These are phyloP conservation scores for Sardinella longiceps DNA, from an alignment of 2,797 vertebrate genomes.

Conservation along the genomic window DNA sequence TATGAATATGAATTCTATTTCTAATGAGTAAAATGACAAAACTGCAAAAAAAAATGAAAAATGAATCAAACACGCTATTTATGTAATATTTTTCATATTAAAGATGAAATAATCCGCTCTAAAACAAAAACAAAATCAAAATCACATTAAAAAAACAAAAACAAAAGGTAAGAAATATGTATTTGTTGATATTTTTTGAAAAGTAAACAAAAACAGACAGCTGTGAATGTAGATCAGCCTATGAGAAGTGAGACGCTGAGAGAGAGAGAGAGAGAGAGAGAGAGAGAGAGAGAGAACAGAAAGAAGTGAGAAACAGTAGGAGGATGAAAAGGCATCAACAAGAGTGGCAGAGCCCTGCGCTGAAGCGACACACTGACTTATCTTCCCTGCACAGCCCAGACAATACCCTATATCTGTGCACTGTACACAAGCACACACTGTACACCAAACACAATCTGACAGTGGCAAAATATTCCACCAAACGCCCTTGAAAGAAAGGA, in stretches of 20 bases:
- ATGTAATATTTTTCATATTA: neutral
- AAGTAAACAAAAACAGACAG: neutral
- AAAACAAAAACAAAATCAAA: neutral
- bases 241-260: neutral
- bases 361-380: constrained; percentile 5
- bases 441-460: constrained; percentile 17
- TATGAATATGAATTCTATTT: too few species aligned
- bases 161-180: neutral
- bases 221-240: neutral
- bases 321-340: neutral
- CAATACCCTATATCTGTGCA: constrained; percentile 18
- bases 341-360: neutral
- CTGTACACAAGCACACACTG: constrained; percentile 19
- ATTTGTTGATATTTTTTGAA: neutral
- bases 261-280: too few species aligned
- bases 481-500: constrained; percentile 21
- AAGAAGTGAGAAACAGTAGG: neutral
- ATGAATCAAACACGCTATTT: too few species aligned
- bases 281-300: too few species aligned
- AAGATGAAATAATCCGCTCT: too few species aligned
- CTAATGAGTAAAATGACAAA: too few species aligned
- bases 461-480: neutral
- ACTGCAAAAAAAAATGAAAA: too few species aligned
- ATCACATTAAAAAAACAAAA: neutral
- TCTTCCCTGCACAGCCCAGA: constrained; percentile 4